Base-by-base conservation (phyloP, 2,797 vertebrate species). In the Gambelia wislizenii region DNA sequence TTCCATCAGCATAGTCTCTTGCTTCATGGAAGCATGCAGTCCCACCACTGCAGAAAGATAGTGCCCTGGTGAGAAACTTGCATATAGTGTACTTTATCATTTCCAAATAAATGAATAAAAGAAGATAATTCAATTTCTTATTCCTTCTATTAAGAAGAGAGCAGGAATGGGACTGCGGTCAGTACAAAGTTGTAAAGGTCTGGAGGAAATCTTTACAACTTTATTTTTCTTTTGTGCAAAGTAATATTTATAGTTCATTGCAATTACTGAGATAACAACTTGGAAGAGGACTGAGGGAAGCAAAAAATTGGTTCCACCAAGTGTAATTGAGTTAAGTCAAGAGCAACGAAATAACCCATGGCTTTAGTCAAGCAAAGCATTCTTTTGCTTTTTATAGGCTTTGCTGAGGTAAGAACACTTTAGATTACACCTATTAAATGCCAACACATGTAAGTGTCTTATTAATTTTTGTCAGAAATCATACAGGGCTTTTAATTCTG, bases 401-500 rank as follows among this genome's bases (percentile, higher is more conserved):
- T 52, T 52, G 30, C 8, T 54, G 59, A 33, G 18, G 8, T 74
- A 78, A 61, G 44, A 42, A 69, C 59, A 54, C 22, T 49, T 64
- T n/a, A 6, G 49, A 74, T 16, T 30, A 42, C 33, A 12, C 13
- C 5, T 64, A 64, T 39, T 72, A 81, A 81, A 42, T 16, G 44
- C 12, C n/a, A 44, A 74, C 30, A 25, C 30, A n/a, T 74, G n/a
- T 74, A 14, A 81, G 85, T 79, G 54, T n/a, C 42, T 3, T 59
- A 33, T 67, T 89, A 64, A 82, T 76, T 52, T 76, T 47, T 67
- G 52, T 27, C 25, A 70, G 36, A 83, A 76, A 77, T 44, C 44
- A 30, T 47, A 33, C 49, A 83, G 20, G 59, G 64, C 80, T 54
- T 82, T 47, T 83, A 56, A 76, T 86, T 83, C n/a, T 74, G 52